A percentile compares a stretch with the other conserved stretches of the same genome.
Evolutionary conservation across 2,797 vertebrate genomes (phyloP).

Genomic region (Gadopsis marmoratus): DNA sequence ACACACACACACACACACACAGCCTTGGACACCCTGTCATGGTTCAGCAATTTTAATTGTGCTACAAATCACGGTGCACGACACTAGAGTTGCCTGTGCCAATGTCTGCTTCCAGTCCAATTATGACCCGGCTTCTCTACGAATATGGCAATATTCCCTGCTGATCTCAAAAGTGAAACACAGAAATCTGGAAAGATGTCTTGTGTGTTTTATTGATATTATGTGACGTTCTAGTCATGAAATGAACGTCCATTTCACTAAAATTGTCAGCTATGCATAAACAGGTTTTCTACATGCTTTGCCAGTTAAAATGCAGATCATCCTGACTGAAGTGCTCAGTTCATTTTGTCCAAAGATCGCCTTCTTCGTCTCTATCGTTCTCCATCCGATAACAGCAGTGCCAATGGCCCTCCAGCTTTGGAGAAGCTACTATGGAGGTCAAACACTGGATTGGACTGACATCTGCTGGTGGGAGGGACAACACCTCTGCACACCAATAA

Average conservation of each 20-base stretch:
- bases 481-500: conserved; percentile 68
- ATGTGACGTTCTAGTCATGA: not conserved
- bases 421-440: conserved; percentile 63
- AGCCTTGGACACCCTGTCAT: conserved; percentile 18
- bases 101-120: conserved; percentile 39
- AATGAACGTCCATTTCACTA: not conserved
- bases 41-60: conserved; percentile 46
- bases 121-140: conserved; percentile 38
- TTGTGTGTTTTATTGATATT: conserved; percentile 2
- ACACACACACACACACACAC: conserved; percentile 10
- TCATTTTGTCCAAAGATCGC: not conserved
- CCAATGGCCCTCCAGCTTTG: conserved; percentile 52
- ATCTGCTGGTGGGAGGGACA: conserved; percentile 69
- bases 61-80: conserved; percentile 36
- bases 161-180: conserved; percentile 19
- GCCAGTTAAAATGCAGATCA: not conserved
- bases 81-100: conserved; percentile 35
- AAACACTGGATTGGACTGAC: conserved; percentile 64
- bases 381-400: conserved; percentile 55
- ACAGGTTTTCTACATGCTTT: not conserved
- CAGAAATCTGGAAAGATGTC: not conserved
- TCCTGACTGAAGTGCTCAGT: not conserved
- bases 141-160: conserved; percentile 16
- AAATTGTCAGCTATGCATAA: not conserved
- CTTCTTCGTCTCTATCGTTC: conserved; percentile 38